Evolutionary conservation across 2,113 vertebrate genomes (phyloP), one percentile per base, ranked within the genome.

Genomic region (Labrus mixtus): DNA sequence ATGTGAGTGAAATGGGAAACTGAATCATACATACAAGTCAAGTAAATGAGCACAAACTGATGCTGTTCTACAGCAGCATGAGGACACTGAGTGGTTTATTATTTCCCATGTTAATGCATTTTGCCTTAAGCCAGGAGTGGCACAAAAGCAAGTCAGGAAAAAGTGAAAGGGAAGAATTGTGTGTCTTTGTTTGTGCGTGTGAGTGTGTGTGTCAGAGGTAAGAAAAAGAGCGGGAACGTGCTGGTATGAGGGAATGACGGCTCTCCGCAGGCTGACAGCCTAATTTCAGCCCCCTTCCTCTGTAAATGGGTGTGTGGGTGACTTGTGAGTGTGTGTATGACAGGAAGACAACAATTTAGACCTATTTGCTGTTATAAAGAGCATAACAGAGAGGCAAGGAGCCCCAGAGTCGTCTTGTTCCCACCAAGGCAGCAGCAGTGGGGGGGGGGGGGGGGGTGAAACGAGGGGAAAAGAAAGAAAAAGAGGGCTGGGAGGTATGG

Each of bases 321-420:
- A 71, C 58, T 57, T 68, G 65, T 79, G 68, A 80, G 82, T 48
- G 71, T 79, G 73, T 73, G 73, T 90, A 90, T 92, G 86, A 95
- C 96, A 95, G 96, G 96, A 97, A 97, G 95, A 96, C 95, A 96
- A 96, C 95, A 95, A 96, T 97, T 97, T 95, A 91, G 94, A 90
- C 93, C 92, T 95, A 96, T 96, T 97, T 96, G 90, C 94, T 91
- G 90, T 96, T 96, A 96, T 93, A 95, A 93, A 95, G 94, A 95
- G 93, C 95, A 97, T 95, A 95, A 87, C 78, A 69, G 76, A 79
- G 73, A 78, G 39, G 63, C 0, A 5, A 54, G 6, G 57, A 55
- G 70, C 73, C 72, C 29, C 5, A 1, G 43, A 55, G 76, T 81
- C 74, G 78, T 83, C 69, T 74, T 56, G 79, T 88, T 83, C 85